phyloP scores from a whole-genome alignment of 2,888 invertebrate genomes.

The Drosophila aldrichi region DNA sequence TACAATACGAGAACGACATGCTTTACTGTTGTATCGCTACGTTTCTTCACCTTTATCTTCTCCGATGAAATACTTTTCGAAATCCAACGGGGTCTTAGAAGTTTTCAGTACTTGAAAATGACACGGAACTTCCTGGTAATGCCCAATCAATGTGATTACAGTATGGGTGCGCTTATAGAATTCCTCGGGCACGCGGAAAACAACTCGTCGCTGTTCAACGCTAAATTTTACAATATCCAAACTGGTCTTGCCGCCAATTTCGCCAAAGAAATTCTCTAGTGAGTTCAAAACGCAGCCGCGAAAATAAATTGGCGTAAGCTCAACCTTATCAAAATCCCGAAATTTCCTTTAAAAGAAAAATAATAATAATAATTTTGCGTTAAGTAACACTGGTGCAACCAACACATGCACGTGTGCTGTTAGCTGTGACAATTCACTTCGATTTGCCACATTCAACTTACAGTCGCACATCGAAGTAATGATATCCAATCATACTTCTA shows the following conservation, averaged over 20 bases:
- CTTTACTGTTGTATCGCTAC: not conserved
- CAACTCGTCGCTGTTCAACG: slow-evolving; percentile 84
- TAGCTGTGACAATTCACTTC: not conserved
- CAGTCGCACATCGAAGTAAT: slow-evolving; percentile 87
- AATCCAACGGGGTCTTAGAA: slow-evolving; percentile 75
- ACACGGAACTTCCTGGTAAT: slow-evolving; percentile 86
- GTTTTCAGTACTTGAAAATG: slow-evolving; percentile 87
- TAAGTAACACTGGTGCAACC: slow-evolving; percentile 10
- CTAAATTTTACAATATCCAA: slow-evolving; percentile 88
- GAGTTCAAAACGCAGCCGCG: slow-evolving; percentile 87
- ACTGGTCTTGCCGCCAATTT: slow-evolving; percentile 86
- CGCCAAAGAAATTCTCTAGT: slow-evolving; percentile 87
- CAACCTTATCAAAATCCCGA: slow-evolving; percentile 81
- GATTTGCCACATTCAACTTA: slow-evolving; percentile 83
- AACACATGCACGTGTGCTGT: slow-evolving; percentile 58
- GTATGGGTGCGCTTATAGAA: slow-evolving; percentile 87
- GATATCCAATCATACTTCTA: slow-evolving; percentile 84
- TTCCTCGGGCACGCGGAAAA: slow-evolving; percentile 87
- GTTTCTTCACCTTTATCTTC: slow-evolving; percentile 23
- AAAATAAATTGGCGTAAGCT: slow-evolving; percentile 86
- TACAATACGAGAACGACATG: slow-evolving; percentile 83
- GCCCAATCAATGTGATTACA: slow-evolving; percentile 87
- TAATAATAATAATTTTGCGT: not conserved
- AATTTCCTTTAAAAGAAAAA: slow-evolving; percentile 85
- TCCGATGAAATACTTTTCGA: slow-evolving; percentile 33